Conservation (phyloP, 2,113 vertebrate genomes). For the Macrotis lagotis region DNA sequence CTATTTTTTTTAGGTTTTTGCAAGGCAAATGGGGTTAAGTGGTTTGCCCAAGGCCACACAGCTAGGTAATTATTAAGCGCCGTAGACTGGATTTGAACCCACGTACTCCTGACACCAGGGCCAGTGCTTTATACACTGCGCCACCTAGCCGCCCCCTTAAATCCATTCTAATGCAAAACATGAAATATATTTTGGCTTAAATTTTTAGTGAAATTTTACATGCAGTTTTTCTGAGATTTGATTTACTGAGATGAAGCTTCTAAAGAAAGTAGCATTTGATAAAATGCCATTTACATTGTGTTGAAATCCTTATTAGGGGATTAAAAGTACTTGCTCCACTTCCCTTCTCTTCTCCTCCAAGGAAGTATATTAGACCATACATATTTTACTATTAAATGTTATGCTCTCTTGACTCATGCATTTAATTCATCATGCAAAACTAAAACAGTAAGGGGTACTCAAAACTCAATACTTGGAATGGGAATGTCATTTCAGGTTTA, state of each 20-base stretch:
- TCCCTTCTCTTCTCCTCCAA: not conserved
- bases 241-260: not conserved
- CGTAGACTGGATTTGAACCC: no score
- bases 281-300: not conserved
- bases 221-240: not conserved
- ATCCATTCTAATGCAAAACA: not conserved
- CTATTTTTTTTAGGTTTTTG: no score
- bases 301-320: not conserved
- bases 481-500: slow-evolving; percentile 12
- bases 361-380: not conserved
- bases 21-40: no score
- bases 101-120: no score
- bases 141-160: no score
- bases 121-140: no score
- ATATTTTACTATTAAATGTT: not conserved
- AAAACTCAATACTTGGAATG: not conserved
- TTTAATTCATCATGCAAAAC: not conserved
- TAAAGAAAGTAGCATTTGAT: not conserved
- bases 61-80: no score
- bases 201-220: not conserved
- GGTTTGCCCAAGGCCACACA: no score
- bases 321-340: not conserved
- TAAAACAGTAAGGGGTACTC: not conserved
- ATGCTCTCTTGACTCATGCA: not conserved
- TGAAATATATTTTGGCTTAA: not conserved